These are phyloP conservation scores for Ataeniobius toweri DNA, from an alignment of 2,797 vertebrate genomes.

Conservation along the genomic window DNA sequence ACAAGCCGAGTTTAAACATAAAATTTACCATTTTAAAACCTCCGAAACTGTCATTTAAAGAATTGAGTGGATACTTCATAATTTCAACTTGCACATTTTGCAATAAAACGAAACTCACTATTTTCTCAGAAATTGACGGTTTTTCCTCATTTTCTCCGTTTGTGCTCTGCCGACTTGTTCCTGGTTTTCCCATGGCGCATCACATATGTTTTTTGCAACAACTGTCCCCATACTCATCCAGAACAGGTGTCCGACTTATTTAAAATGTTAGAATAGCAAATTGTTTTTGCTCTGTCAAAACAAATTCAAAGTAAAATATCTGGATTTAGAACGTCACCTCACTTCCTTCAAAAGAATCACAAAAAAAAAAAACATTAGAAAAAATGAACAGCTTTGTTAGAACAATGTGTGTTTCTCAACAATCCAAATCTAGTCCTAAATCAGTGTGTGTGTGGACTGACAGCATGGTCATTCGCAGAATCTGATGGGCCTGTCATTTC, in stretches of 20 bases:
- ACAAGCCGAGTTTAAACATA: too few species aligned
- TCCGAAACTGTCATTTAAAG: too few species aligned
- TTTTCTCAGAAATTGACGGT: too few species aligned
- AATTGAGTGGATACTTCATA: too few species aligned
- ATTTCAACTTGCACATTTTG: too few species aligned
- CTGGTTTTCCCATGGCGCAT: too few species aligned
- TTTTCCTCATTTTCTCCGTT: too few species aligned
- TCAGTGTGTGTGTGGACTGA: slow-evolving; percentile 62
- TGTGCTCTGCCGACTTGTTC: too few species aligned
- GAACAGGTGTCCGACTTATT: neutral
- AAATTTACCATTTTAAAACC: too few species aligned
- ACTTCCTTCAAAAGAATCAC: slow-evolving; percentile 7
- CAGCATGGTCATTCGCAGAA: slow-evolving; percentile 59
- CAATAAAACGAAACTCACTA: too few species aligned
- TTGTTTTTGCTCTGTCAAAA: neutral
- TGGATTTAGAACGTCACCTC: neutral
- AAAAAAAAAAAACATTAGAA: slow-evolving; percentile 28
- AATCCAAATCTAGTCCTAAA: slow-evolving; percentile 61
- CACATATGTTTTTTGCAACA: too few species aligned
- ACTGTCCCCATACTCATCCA: neutral
- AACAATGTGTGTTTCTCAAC: slow-evolving; percentile 54
- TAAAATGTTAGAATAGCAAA: neutral
- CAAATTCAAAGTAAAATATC: slow-evolving; percentile 8
- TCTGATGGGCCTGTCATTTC: slow-evolving; percentile 63
- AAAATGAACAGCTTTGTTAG: slow-evolving; percentile 54